phyloP scores from a whole-genome alignment of 2,888 invertebrate genomes.

The Pollenia angustigena region DNA sequence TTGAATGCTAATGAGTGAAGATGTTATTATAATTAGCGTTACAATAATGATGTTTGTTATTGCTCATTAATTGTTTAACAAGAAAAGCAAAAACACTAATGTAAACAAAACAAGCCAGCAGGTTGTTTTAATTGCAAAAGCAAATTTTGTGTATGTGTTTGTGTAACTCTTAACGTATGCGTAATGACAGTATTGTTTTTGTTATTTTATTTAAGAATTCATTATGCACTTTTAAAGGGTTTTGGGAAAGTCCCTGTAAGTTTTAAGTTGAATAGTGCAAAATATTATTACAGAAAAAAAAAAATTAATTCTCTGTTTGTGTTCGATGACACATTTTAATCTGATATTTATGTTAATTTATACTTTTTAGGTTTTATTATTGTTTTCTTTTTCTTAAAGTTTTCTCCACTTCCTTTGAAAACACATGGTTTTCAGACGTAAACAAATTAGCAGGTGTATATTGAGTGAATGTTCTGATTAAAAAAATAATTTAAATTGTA shows the following conservation, averaged over 20 bases:
- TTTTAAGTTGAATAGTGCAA: background rate
- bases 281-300: background rate
- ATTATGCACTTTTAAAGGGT: background rate
- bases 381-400: background rate
- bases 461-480: slow-evolving; percentile 27
- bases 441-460: background rate
- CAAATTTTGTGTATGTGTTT: background rate
- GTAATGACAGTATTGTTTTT: background rate
- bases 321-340: slow-evolving; percentile 45
- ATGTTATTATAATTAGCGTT: background rate
- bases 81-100: background rate
- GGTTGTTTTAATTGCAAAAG: background rate
- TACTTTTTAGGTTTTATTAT: background rate
- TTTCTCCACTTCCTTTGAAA: slow-evolving; percentile 29
- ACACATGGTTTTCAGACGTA: background rate
- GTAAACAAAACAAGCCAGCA: background rate
- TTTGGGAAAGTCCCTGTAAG: slow-evolving; percentile 41
- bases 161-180: background rate
- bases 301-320: background rate
- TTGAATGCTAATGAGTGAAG: background rate
- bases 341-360: background rate
- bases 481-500: background rate
- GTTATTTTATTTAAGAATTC: background rate
- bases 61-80: background rate
- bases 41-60: background rate